A percentile compares a stretch with the other conserved stretches of the same genome.
phyloP scores from a whole-genome alignment of 2,113 vertebrate genomes.

The Myxocyprinus asiaticus region DNA sequence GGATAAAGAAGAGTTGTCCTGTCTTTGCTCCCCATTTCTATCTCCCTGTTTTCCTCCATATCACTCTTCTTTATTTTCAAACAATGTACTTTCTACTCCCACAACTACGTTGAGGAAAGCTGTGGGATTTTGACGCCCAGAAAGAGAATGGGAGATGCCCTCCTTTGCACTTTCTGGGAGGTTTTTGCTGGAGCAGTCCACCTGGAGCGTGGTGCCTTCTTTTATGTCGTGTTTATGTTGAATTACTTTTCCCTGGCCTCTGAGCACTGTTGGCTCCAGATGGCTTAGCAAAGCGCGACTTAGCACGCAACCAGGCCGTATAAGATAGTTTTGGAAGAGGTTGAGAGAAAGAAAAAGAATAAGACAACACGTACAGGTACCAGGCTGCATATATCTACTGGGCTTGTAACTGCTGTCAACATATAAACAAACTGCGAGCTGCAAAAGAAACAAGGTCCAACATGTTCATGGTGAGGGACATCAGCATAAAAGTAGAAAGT shows the following conservation, averaged over 20 bases:
- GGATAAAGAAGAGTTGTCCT: slow-evolving; percentile 36
- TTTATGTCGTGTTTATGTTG: slow-evolving; percentile 42
- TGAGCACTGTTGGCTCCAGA: slow-evolving; percentile 34
- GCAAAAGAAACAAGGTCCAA: neutral
- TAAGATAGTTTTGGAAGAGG: too few species aligned
- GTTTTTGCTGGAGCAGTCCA: slow-evolving; percentile 24
- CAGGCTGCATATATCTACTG: neutral
- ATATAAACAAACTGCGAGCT: slow-evolving; percentile 3
- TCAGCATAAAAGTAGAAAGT: slow-evolving; percentile 25
- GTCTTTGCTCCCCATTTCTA: slow-evolving; percentile 43
- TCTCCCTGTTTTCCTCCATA: slow-evolving; percentile 42
- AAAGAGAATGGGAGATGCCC: neutral
- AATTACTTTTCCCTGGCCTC: slow-evolving; percentile 36
- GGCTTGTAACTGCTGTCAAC: neutral
- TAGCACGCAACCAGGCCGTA: slow-evolving; percentile 30
- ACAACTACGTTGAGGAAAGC: slow-evolving; percentile 19
- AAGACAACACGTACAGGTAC: neutral
- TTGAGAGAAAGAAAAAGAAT: slow-evolving; percentile 3
- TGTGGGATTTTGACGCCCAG: slow-evolving; percentile 22
- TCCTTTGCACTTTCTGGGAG: slow-evolving; percentile 11
- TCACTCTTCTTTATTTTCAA: slow-evolving; percentile 25
- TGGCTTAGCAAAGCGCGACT: slow-evolving; percentile 34
- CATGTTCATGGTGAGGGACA: neutral
- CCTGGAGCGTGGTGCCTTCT: slow-evolving; percentile 26
- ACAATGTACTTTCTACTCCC: neutral